Base-by-base conservation (phyloP, 2,113 vertebrate species). In the Condylura cristata region DNA sequence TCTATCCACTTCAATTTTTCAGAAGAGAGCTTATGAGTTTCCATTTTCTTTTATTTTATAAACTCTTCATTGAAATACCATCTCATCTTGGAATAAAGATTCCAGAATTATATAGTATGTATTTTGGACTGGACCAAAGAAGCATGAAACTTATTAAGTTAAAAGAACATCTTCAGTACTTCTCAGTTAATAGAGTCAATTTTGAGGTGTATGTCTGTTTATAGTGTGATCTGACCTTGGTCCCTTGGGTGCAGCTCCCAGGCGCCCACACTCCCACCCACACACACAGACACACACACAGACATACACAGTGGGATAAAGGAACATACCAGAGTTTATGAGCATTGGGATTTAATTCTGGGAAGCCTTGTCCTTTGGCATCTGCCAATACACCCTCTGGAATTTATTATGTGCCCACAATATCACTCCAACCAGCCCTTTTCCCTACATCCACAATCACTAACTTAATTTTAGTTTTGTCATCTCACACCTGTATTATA, bases 271-370 rank as follows among this genome's bases (percentile, higher is more conserved):
- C 61, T 44, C 17, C 34, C 12, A 10, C 44, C 6, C 68, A 70
- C 48, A 46, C 8, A 20, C 28, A 41, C 30, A 37, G 28, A 51
- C n/a, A 26, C 44, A 46, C 22, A 39, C 28, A 72, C 30, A 22
- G 30, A 37, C 34, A 37, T 24, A 51, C 48, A 46, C 24, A 28
- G 84, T 83, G 92, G 91, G 65, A 56, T 86, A 76, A 56, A 74
- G 46, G 39, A 92, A 51, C 89, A 96, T 96, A 95, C 89, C 93
- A 96, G 89, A 91, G 79, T 96, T 96, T 96, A 96, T 91, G 93
- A 93, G 83, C 37, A 39, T 20, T 75, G 86, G 79, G 89, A 89
- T 93, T 96, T 81, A 86, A 84, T 96, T 95, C 91, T 95, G 93
- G 82, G 91, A 96, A 96, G 58, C 24, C 51, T 75, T 70, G 79